A percentile compares a stretch with the other conserved stretches of the same genome.
phyloP scores from a whole-genome alignment of 2,888 invertebrate genomes.

The Ichneumoninae sp. region DNA sequence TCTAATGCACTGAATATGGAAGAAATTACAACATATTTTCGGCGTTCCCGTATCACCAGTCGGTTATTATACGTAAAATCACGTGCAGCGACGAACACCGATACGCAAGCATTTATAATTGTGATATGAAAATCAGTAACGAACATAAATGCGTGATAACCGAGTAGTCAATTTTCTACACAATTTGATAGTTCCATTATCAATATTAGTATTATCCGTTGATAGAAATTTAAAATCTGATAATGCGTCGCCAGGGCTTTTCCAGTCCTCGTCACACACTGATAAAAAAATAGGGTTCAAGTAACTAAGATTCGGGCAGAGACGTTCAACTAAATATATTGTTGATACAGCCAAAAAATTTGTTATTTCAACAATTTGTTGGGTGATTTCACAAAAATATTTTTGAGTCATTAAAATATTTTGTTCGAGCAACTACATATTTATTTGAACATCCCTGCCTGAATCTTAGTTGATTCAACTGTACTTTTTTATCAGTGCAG shows the following conservation, averaged over 20 bases:
- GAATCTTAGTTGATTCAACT: too few relatives aligned
- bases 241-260: not conserved
- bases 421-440: too few relatives aligned
- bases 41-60: slow-evolving; percentile 20
- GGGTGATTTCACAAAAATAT: too few relatives aligned
- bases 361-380: too few relatives aligned
- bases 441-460: too few relatives aligned
- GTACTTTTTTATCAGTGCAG: too few relatives aligned
- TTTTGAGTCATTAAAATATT: too few relatives aligned
- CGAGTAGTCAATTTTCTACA: not conserved
- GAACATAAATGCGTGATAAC: not conserved
- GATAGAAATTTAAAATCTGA: not conserved
- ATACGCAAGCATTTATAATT: not conserved
- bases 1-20: slow-evolving; percentile 82
- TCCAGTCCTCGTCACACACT: not conserved
- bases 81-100: not conserved
- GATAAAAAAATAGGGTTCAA: too few relatives aligned
- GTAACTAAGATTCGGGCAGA: too few relatives aligned
- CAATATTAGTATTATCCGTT: not conserved
- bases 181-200: not conserved
- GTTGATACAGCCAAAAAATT: too few relatives aligned
- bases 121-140: not conserved
- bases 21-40: slow-evolving; percentile 79
- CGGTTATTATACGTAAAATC: not conserved
- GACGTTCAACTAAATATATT: too few relatives aligned